A percentile compares a stretch with the other conserved stretches of the same genome.
Evolutionary conservation across 2,888 invertebrate species (phyloP).

Genomic region (Idaea dimidiata): DNA sequence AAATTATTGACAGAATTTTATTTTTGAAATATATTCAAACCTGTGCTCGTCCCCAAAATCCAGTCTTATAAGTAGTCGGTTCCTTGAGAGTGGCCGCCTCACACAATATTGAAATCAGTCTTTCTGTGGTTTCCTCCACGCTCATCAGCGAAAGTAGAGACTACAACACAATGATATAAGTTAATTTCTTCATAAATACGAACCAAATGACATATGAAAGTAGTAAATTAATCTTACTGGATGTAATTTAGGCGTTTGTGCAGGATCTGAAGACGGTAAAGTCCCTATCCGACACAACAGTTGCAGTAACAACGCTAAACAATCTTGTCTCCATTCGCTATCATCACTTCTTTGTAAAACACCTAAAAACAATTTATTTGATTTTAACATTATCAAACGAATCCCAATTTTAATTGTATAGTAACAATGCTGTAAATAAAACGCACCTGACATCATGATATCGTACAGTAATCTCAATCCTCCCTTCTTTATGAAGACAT

Average conservation of each 20-base stretch:
- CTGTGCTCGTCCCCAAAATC: conserved; percentile 95
- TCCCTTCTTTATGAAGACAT: conserved; percentile 91
- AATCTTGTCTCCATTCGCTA: conserved; percentile 97
- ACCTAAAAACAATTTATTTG: conserved; percentile 59
- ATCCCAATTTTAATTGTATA: too few species aligned
- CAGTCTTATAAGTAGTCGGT: conserved; percentile 93
- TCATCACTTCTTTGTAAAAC: conserved; percentile 87
- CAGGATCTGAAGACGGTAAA: conserved; percentile 72
- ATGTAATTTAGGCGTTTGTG: conserved; percentile 80
- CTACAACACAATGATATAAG: conserved; percentile 46
- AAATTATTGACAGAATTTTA: too few species aligned
- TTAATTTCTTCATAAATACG: not conserved
- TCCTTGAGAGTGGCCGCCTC: conserved; percentile 91
- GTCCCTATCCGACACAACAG: conserved; percentile 93
- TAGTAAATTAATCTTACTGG: conserved; percentile 64
- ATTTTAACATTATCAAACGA: not conserved
- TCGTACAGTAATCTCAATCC: conserved; percentile 93
- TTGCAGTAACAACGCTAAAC: conserved; percentile 92
- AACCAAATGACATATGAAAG: too few species aligned
- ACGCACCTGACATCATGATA: conserved; percentile 92
- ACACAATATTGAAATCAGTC: conserved; percentile 92
- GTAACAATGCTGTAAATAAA: too few species aligned
- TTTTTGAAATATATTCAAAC: conserved; percentile 49
- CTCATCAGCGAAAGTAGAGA: conserved; percentile 91
- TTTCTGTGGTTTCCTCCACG: conserved; percentile 89